Conservation (phyloP, 1,140 invertebrate genomes). For the Musca domestica region DNA sequence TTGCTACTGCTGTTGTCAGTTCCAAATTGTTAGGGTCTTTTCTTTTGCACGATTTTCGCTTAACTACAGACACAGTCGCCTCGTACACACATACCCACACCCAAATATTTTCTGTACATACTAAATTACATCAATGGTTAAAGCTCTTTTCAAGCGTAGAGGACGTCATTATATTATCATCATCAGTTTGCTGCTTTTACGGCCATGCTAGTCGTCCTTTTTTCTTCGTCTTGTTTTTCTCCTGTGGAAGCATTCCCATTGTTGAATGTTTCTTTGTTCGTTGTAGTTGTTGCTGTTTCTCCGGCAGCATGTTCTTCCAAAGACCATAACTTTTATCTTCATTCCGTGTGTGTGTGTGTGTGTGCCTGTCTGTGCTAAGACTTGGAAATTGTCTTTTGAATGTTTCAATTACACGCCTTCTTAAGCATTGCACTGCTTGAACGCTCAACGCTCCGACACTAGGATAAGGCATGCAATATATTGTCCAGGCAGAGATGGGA, state of each 20-base stretch:
- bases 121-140: background rate
- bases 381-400: constrained; percentile 55
- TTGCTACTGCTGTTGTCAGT: background rate
- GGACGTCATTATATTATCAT: constrained; percentile 17
- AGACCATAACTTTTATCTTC: constrained; percentile 40
- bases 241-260: constrained; percentile 30
- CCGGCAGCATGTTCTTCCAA: background rate
- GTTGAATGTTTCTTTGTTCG: constrained; percentile 26
- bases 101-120: too few species aligned
- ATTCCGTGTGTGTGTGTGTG: constrained; percentile 55
- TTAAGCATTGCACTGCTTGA: constrained; percentile 51
- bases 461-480: background rate
- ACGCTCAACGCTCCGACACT: constrained; percentile 35
- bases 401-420: constrained; percentile 56
- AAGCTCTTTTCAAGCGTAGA: constrained; percentile 16
- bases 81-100: too few species aligned
- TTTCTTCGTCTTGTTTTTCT: constrained; percentile 45
- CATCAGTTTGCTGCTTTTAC: constrained; percentile 13
- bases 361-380: constrained; percentile 55
- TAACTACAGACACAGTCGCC: constrained; percentile 6
- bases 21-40: background rate
- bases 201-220: constrained; percentile 26
- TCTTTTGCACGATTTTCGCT: background rate
- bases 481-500: background rate
- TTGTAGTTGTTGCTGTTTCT: constrained; percentile 36